Evolutionary conservation across 2,797 vertebrate genomes (phyloP), one percentile per base, ranked within the genome.

Genomic region (Kryptopterus vitreolus): DNA sequence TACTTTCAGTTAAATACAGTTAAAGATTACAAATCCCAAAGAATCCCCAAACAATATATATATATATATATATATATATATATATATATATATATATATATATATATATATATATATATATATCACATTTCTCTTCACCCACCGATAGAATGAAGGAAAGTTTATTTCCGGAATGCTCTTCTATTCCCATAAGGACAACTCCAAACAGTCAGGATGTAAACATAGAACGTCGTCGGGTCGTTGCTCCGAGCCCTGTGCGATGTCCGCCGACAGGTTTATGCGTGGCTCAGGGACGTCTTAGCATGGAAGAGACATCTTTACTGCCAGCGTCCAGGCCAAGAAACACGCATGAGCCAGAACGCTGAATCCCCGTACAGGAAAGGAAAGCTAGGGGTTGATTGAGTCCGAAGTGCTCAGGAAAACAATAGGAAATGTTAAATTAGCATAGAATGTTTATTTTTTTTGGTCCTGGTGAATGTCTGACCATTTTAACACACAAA

Each of bases 231-330:
- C n/a, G n/a, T 74, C 22, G 22, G 33, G 33, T 33, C 48, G 62
- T 66, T 7, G 16, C 48, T 48, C 20, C 16, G 86, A n/a, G 82
- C 83, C 84, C 24, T 86, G 87, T 89, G 89, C 88, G 87, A 89
- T 87, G 90, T 90, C 88, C 86, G 81, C n/a, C 87, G 92, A 92
- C 92, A 92, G 91, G 89, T 93, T 93, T 92, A 94, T 90, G 89
- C 87, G 87, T 85, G 88, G 89, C 89, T 91, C 92, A 91, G 89
- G 90, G 91, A 89, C 85, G 87, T 89, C 90, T 92, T 90, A 89
- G 86, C 89, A 77, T 76, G 85, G 77, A 90, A 88, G 85, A 91
- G 92, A 92, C 90, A 85, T 91, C 91, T 94, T 93, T 93, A 92
- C 88, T 88, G 89, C 89, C 86, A 83, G 83, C 83, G 81, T n/a